phyloP scores from a whole-genome alignment of 2,113 vertebrate genomes.

The Pandion haliaetus region DNA sequence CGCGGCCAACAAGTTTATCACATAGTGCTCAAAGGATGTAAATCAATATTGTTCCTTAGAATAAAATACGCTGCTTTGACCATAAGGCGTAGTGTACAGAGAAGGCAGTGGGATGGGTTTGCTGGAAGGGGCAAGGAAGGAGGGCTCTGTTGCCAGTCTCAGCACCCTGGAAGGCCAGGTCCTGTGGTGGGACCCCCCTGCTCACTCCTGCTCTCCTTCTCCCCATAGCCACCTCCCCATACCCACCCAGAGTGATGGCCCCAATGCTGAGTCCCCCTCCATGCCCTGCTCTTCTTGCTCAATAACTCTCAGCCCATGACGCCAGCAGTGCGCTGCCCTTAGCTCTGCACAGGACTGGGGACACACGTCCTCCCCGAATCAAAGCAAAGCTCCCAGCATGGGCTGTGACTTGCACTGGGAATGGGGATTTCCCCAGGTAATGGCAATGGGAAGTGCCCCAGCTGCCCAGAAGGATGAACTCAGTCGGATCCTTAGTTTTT shows the following conservation, averaged over 20 bases:
- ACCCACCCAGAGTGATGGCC: neutral
- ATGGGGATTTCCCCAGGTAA: neutral
- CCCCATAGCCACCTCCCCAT: neutral
- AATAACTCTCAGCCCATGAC: accelerated
- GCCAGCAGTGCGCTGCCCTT: neutral
- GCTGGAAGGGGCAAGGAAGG: neutral
- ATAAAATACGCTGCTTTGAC: neutral
- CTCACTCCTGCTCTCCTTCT: neutral
- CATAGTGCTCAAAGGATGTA: neutral
- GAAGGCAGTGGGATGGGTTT: neutral
- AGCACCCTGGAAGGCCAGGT: neutral
- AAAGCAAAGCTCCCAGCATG: neutral
- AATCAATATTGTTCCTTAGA: neutral
- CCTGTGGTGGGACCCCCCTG: accelerated
- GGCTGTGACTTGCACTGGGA: neutral
- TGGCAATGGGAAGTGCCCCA: neutral
- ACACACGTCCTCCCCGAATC: neutral
- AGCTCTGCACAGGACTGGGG: neutral
- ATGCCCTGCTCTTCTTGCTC: neutral
- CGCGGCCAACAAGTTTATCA: neutral
- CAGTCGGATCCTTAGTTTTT: neutral
- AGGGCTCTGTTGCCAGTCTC: neutral
- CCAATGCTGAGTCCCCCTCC: neutral
- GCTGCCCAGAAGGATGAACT: neutral
- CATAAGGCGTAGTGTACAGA: accelerated